Evolutionary conservation across 2,797 vertebrate species (phyloP), one percentile per base, ranked within the genome.

Genomic region (Esox masquinongy): DNA sequence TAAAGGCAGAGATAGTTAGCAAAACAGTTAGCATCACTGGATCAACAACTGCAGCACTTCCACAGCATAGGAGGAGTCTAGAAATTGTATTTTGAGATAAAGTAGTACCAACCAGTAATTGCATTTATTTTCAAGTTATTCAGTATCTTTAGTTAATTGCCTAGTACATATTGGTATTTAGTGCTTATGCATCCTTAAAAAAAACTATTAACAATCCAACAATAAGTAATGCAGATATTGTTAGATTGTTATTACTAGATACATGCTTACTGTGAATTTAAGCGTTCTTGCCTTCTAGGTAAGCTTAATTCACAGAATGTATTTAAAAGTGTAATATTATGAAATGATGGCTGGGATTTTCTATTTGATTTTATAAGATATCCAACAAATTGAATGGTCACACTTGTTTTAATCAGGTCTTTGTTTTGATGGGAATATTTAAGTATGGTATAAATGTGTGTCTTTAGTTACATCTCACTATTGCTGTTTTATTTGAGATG

Each of bases 401-500:
- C 19, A 61, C 56, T 24, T 61, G 1, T 61, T 61, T 61, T 61
- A 24, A 61, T 26, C 56, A 61, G 24, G 31, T 34, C 31, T 66
- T 17, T 16, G 63, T 66, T 15, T 66, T 66, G 4, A 34, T 66
- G 63, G 63, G 15, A 66, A 66, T 34, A 9, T 34, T 61, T 61
- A 61, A 61, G 56, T 61, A 61, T 61, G 56, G 9, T 61, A 61
- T 61, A 24, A 22, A 61, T 61, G 56, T 47, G 17, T 59, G 56
- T 66, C 16, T 66, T 66, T 29, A 29, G 63, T 66, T 29, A 66
- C 63, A 19, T 34, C 63, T 61, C 56, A 66, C 63, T 66, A 22
- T 61, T 61, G 56, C 2, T 17, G 14, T 61, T 61, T 61, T 61
- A 61, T 66, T 66, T 66, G 63, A 66, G 26, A 66, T 26, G 29